These are phyloP conservation scores for Pasiphila rectangulata DNA, from an alignment of 2,888 invertebrate species.

Conservation along the genomic window DNA sequence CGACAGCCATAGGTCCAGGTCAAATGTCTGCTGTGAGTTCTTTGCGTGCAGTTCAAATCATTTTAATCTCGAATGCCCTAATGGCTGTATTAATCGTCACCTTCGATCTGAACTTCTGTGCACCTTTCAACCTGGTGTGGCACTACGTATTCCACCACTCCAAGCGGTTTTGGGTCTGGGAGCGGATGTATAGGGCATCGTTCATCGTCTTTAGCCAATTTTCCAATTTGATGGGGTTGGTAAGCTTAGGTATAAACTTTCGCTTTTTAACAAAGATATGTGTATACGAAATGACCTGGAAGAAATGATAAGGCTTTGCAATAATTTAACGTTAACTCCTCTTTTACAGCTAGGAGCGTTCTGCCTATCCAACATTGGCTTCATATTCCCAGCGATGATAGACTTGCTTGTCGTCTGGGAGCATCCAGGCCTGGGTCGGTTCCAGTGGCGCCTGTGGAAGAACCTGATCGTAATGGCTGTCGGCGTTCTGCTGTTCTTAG, in stretches of 20 bases:
- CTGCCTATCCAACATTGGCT: constrained; percentile 71
- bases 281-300: too few species aligned
- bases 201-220: constrained; percentile 58
- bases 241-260: constrained; percentile 45
- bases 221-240: constrained; percentile 69
- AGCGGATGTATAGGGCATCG: constrained; percentile 58
- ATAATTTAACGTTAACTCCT: too few species aligned
- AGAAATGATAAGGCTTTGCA: too few species aligned
- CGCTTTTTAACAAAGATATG: too few species aligned
- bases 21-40: too few species aligned
- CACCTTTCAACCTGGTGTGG: constrained; percentile 72
- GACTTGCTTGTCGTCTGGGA: constrained; percentile 69
- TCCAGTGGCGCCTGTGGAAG: constrained; percentile 64
- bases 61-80: constrained; percentile 61
- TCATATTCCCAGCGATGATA: constrained; percentile 69
- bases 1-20: too few species aligned
- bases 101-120: constrained; percentile 72
- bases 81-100: constrained; percentile 75
- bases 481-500: constrained; percentile 58
- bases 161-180: constrained; percentile 64
- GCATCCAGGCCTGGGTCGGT: constrained; percentile 58
- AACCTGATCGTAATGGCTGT: constrained; percentile 53
- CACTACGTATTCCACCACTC: constrained; percentile 59
- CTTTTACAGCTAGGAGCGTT: constrained; percentile 70
- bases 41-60: too few species aligned